phyloP scores from a whole-genome alignment of 2,113 vertebrate genomes.

The Tragelaphus strepsiceros region DNA sequence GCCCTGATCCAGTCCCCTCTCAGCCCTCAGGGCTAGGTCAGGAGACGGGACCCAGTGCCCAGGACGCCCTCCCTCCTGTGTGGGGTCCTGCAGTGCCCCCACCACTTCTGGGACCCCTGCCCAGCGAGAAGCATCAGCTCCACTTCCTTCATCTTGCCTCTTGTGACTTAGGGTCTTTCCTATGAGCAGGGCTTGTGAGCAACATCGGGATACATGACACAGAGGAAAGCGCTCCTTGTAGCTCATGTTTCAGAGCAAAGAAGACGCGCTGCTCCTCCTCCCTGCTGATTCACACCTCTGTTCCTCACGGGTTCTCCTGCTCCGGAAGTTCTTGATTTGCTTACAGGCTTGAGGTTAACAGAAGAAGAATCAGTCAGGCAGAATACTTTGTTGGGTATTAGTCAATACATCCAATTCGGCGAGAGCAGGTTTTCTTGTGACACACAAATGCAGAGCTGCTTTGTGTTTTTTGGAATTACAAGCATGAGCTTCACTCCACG shows the following conservation, averaged over 20 bases:
- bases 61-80: not conserved
- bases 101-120: not conserved
- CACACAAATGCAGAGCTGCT: accelerated
- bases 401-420: accelerated
- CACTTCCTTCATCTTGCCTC: not conserved
- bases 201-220: accelerated
- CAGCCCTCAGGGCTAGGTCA: not conserved
- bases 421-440: not conserved
- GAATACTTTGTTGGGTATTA: accelerated
- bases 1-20: not conserved
- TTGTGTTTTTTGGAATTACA: not conserved
- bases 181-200: not conserved
- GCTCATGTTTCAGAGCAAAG: not conserved
- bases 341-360: no score
- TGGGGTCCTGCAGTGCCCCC: not conserved
- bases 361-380: not conserved
- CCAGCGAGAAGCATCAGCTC: not conserved
- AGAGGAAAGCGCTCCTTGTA: not conserved
- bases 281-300: not conserved
- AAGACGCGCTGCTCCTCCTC: accelerated
- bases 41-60: not conserved
- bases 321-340: not conserved
- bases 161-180: not conserved
- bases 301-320: not conserved
- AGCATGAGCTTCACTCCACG: accelerated